A percentile compares a stretch with the other conserved stretches of the same genome.
phyloP scores from a whole-genome alignment of 1,140 invertebrate species.

The Atta texana region DNA sequence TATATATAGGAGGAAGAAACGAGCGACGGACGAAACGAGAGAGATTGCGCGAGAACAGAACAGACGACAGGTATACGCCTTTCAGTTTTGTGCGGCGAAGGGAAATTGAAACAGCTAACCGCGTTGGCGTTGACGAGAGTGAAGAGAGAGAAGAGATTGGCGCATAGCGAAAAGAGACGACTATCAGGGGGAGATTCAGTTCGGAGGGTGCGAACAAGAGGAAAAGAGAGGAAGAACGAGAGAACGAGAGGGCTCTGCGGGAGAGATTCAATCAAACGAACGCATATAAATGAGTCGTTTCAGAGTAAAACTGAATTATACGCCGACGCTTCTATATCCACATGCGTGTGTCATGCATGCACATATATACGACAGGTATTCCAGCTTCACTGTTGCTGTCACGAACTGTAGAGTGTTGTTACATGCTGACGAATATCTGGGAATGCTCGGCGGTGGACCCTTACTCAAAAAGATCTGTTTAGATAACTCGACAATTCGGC shows the following conservation, averaged over 20 bases:
- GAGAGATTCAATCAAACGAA: slow-evolving; percentile 84
- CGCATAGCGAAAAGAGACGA: slow-evolving; percentile 63
- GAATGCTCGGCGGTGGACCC: slow-evolving; percentile 55
- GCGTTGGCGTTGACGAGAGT: slow-evolving; percentile 81
- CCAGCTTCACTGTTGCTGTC: slow-evolving; percentile 64
- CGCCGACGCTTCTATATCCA: slow-evolving; percentile 74
- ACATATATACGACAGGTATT: slow-evolving; percentile 25
- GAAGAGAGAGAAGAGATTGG: slow-evolving; percentile 59
- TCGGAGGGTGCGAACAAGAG: slow-evolving; percentile 54
- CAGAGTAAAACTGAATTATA: slow-evolving; percentile 83
- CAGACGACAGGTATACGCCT: slow-evolving; percentile 75
- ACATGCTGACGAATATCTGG: slow-evolving; percentile 69
- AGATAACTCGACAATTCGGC: slow-evolving; percentile 65
- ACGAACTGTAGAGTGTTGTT: slow-evolving; percentile 44
- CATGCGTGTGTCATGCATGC: slow-evolving; percentile 45
- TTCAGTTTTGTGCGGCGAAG: slow-evolving; percentile 80
- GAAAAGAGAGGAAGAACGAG: slow-evolving; percentile 14
- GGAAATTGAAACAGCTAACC: slow-evolving; percentile 84
- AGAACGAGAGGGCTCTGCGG: slow-evolving; percentile 63
- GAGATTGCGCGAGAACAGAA: slow-evolving; percentile 52
- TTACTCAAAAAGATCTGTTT: slow-evolving; percentile 71
- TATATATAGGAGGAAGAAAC: slow-evolving; percentile 9
- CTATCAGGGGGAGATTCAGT: slow-evolving; percentile 38
- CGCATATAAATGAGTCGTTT: slow-evolving; percentile 85
- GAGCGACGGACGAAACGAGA: slow-evolving; percentile 5